Base-by-base conservation (phyloP, 2,888 invertebrate species). In the Fragum sueziense region DNA sequence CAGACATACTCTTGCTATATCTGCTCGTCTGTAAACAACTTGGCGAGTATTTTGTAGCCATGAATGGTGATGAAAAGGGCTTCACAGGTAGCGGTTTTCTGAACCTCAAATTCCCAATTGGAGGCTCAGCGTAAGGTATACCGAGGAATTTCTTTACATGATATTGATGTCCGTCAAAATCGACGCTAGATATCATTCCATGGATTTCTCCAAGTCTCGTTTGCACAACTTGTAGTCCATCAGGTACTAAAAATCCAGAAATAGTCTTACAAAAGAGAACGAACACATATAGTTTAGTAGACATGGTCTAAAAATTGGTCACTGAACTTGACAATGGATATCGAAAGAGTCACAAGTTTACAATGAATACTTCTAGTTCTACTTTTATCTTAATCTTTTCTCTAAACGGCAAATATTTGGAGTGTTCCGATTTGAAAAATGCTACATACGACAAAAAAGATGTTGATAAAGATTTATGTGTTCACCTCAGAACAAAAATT, bases 41-140 rank as follows among this genome's bases (percentile, higher is more conserved):
- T 51, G 59, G 59, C 25, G 69, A 68, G 29, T 47, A 69, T 4
- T 29, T 14, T 7, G 22, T 31, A 14, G 74, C 74, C 17, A 20
- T 22, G 29, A 69, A 74, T 33, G 69, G 69, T 25, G 69, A 25
- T 31, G 22, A 31, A 25, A 22, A 22, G 6, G 51, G 4, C 14
- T 51, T 61, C 31, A 31, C 22, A 0, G 74, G 69, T 27, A 61
- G 14, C 25, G 74, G 69, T 25, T 74, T 69, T 3, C 62, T 29
- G n/a, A 69, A 74, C 1, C 74, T 41, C 1, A 74, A 51, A 20
- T 61, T 25, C 6, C 74, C 74, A 25, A 69, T 41, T 7, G 74
- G 74, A 1, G 74, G 61, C 22, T 74, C 41, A 6, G 74, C 69
- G 34, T 74, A 74, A 22, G 74, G 74, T 51, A 74, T 74, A 2